Conservation (phyloP, 35 echinoderm and acorn worm species). For the Anneissia japonica region DNA sequence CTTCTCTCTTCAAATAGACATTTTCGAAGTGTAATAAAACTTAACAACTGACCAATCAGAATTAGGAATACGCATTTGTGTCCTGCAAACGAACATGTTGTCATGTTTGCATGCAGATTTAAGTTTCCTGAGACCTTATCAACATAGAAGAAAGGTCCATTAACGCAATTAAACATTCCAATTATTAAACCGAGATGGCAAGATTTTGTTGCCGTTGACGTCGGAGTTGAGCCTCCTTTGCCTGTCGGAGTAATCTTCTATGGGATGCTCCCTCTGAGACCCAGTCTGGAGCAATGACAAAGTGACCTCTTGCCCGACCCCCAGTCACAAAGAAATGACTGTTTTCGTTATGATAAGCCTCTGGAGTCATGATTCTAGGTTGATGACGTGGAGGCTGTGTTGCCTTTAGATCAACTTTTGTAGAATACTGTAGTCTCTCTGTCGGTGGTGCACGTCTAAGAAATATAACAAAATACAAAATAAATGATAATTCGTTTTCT, state of each 20-base stretch:
- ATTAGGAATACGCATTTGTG: no score
- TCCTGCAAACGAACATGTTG: no score
- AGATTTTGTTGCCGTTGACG: neutral
- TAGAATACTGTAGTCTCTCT: neutral
- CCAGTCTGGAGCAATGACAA: constrained; percentile 75
- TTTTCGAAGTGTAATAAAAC: no score
- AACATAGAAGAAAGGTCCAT: no score
- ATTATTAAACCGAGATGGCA: neutral
- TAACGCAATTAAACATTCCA: no score
- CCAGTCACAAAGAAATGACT: constrained; percentile 46
- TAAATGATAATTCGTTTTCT: no score
- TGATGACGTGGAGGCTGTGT: constrained; percentile 10
- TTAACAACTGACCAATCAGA: no score
- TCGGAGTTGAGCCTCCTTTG: neutral
- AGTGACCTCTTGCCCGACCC: constrained; percentile 15
- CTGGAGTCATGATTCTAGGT: constrained; percentile 10
- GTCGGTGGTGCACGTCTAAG: neutral
- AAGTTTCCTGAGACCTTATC: no score
- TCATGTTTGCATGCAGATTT: no score
- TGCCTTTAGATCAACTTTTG: neutral
- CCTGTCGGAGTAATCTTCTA: constrained; percentile 23
- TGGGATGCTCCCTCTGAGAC: constrained; percentile 46
- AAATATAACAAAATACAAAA: neutral
- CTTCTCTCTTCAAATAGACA: no score
- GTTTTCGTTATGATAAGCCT: constrained; percentile 61